Conservation (phyloP, 2,113 vertebrate genomes). For the Pholis gunnellus region DNA sequence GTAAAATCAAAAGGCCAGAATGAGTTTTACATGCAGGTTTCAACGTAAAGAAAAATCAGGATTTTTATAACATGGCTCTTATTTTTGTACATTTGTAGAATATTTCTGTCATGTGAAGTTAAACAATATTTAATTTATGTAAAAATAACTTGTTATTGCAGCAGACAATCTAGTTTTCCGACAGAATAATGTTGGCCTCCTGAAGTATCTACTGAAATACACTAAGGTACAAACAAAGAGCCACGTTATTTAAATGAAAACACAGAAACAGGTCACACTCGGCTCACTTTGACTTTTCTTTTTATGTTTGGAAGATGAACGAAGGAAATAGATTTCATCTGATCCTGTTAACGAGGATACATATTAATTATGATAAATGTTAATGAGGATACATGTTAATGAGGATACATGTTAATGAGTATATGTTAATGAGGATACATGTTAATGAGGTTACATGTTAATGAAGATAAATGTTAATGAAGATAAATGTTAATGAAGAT, state of each 20-base stretch:
- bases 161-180: too few species aligned
- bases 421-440: neutral
- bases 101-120: neutral
- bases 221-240: neutral
- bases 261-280: constrained; percentile 27
- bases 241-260: neutral
- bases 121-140: too few species aligned
- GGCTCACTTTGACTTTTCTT: constrained; percentile 89
- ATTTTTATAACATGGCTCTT: neutral
- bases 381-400: neutral
- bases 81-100: neutral
- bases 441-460: neutral
- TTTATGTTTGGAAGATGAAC: constrained; percentile 93
- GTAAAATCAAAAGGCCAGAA: neutral
- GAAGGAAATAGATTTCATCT: constrained; percentile 93
- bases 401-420: too few species aligned
- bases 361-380: neutral
- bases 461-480: neutral
- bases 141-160: too few species aligned
- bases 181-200: too few species aligned
- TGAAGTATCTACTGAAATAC: too few species aligned
- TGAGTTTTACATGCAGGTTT: neutral
- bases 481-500: too few species aligned
- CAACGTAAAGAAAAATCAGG: neutral
- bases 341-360: constrained; percentile 79